Evolutionary conservation across 1,140 invertebrate genomes (phyloP), one percentile per base, ranked within the genome.

Genomic region (Nasonia giraulti): DNA sequence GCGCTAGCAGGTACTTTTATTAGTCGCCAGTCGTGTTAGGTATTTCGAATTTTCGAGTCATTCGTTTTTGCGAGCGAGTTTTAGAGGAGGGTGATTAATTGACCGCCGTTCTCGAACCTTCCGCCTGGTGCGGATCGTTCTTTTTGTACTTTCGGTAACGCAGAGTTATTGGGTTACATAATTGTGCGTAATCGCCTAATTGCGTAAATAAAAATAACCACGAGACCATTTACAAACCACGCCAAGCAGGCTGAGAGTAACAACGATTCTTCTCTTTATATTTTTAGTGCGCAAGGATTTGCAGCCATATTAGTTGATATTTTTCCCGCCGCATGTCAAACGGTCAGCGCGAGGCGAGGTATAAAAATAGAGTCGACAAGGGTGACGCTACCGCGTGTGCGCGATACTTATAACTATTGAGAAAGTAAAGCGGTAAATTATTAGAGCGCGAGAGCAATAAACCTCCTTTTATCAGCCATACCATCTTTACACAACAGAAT

Each of bases 331-430:
- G 33, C 12, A 44, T 20, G n/a, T 75, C 8, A 40, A 75, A 75
- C 27, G 12, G 23, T 37, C 71, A 31, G 33, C 33, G 1, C 20
- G n/a, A 17, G 33, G 1, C 33, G n/a, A 27, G 33, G 55, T 62
- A 62, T 73, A 73, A 73, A 80, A 81, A 71, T 73, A 69, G 31
- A 81, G 12, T 1, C 50, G 69, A 71, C 69, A 31, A 71, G 69
- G 55, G 40, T 44, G 20, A 23, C 17, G 23, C 14, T 31, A 14
- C 7, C 68, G n/a, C n/a, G n/a, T n/a, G n/a, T n/a, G n/a, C n/a
- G n/a, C n/a, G n/a, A n/a, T n/a, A n/a, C n/a, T 77, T 73, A 85
- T 71, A 77, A 85, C 78, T 85, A 85, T 81, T 82, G 62, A 82
- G 33, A 73, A 82, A 82, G 27, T 37, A 44, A 71, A 73, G 76